Base-by-base conservation (phyloP, 2,888 invertebrate species). In the Suillia variegata region DNA sequence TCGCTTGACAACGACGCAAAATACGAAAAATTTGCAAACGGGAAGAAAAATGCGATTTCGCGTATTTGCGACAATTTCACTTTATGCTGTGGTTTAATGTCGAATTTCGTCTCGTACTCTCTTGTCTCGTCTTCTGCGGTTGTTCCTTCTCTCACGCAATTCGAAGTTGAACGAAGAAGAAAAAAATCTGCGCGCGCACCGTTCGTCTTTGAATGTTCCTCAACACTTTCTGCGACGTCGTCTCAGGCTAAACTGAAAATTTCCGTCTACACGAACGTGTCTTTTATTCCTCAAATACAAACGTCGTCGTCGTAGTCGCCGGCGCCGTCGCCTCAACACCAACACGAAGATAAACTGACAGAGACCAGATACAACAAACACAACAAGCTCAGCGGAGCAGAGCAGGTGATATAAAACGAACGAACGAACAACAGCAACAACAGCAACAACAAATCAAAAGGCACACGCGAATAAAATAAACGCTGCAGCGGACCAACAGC, bases 211-310 rank as follows among this genome's bases (percentile, higher is more conserved):
- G 12, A 13, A 6, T n/a, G 31, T 12, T 12, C 13, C 45, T 45
- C 13, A 20, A 33, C 62, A 69, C 73, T 73, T 73, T 67, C 68
- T 63, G 70, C 68, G 72, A 56, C 50, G 51, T 70, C 76, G 73
- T 67, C 71, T 77, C 63, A 73, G 70, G 66, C 59, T 62, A 73
- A 71, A 77, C 77, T 77, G 74, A 77, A 75, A 68, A 68, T 68
- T 67, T 69, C 67, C 67, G 73, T 66, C 74, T 69, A 68, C 69
- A 67, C 63, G 69, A 67, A 69, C 70, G 73, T 73, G 73, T 72
- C 71, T 73, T 76, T 77, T 77, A 77, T 77, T 38, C 13, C n/a
- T n/a, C n/a, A n/a, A n/a, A n/a, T n/a, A n/a, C n/a, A n/a, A n/a
- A n/a, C n/a, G n/a, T n/a, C n/a, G n/a, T n/a, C n/a, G n/a, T n/a